phyloP scores from a whole-genome alignment of 2,797 vertebrate genomes.

The Dipus sagitta region DNA sequence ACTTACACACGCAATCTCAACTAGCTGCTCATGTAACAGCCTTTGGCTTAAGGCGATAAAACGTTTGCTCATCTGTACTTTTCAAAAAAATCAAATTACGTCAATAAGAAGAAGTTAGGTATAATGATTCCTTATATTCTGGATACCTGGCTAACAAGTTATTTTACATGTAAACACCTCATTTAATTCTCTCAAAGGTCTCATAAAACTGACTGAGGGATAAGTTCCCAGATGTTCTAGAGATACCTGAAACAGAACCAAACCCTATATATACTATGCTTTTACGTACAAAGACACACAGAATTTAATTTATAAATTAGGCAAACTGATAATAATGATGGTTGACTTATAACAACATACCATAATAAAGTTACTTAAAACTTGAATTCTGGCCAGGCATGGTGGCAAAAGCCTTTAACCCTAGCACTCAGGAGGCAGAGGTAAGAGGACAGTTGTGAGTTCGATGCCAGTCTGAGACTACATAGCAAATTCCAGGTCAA shows the following conservation, averaged over 20 bases:
- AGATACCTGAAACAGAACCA: not conserved
- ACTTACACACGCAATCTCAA: slow-evolving; percentile 45
- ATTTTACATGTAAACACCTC: not conserved
- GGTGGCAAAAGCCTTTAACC: too few relatives aligned
- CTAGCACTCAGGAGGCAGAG: too few relatives aligned
- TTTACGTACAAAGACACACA: not conserved
- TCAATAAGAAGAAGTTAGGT: not conserved
- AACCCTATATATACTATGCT: not conserved
- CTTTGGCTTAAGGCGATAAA: slow-evolving; percentile 27
- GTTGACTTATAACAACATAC: not conserved
- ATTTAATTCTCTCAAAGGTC: slow-evolving; percentile 66
- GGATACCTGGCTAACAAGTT: not conserved
- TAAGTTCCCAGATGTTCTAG: not conserved
- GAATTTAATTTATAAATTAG: slow-evolving; percentile 1
- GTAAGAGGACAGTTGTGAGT: too few relatives aligned
- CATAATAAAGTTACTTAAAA: slow-evolving; percentile 21
- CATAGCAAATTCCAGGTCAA: too few relatives aligned
- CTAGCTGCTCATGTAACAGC: slow-evolving; percentile 31
- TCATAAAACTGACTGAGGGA: not conserved
- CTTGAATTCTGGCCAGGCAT: not conserved
- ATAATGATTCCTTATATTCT: slow-evolving; percentile 2
- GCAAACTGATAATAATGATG: not conserved
- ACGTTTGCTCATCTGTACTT: slow-evolving; percentile 13
- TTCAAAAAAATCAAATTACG: slow-evolving; percentile 63
- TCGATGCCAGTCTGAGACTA: too few relatives aligned